phyloP scores from a whole-genome alignment of 2,888 invertebrate species.

The Tyria jacobaeae region DNA sequence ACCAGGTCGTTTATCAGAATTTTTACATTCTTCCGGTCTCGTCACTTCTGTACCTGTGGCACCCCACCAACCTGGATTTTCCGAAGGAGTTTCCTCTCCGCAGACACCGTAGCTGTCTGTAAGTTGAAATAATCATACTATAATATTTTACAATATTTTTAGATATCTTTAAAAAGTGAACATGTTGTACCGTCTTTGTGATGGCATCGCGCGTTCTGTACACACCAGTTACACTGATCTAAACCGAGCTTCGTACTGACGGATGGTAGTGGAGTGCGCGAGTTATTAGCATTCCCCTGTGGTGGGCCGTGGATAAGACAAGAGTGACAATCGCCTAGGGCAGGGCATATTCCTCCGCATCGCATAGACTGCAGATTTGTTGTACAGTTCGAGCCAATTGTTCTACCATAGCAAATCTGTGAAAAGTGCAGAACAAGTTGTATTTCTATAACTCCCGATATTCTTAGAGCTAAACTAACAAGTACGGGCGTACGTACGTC shows the following conservation, averaged over 20 bases:
- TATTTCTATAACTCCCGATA: background rate
- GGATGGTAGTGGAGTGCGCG: conserved; percentile 75
- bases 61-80: conserved; percentile 97
- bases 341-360: conserved; percentile 96
- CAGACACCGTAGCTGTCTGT: conserved; percentile 93
- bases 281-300: conserved; percentile 71
- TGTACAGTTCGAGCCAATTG: conserved; percentile 95
- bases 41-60: conserved; percentile 92
- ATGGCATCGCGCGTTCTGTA: conserved; percentile 96
- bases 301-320: conserved; percentile 93
- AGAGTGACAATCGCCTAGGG: conserved; percentile 95
- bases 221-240: conserved; percentile 96
- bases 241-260: conserved; percentile 92
- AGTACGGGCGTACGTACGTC: conserved; percentile 72
- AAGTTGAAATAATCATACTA: conserved; percentile 18
- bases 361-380: conserved; percentile 95
- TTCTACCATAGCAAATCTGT: conserved; percentile 93
- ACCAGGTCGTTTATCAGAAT: conserved; percentile 93
- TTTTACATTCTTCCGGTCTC: conserved; percentile 91
- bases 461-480: background rate
- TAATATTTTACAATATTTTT: background rate
- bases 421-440: conserved; percentile 23
- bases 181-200: conserved; percentile 90
- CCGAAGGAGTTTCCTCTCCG: conserved; percentile 93
- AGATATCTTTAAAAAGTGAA: conserved; percentile 7